These are phyloP conservation scores for Lagria hirta DNA, from an alignment of 2,888 invertebrate species.

Conservation along the genomic window DNA sequence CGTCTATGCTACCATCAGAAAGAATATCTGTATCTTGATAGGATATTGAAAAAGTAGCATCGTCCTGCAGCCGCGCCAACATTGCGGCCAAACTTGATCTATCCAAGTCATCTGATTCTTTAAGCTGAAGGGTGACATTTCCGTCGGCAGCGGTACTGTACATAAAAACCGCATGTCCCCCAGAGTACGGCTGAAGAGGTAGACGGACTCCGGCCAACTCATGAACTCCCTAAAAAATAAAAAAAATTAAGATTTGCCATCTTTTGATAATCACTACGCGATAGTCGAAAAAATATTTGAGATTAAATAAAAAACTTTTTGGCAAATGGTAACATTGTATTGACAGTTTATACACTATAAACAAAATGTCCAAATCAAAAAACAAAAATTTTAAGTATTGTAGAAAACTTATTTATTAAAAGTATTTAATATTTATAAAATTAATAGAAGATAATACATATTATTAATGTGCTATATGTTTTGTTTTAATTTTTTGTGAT, in stretches of 20 bases:
- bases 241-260: slow-evolving; percentile 3
- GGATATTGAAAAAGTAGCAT: slow-evolving; percentile 69
- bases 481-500: too few species aligned
- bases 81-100: slow-evolving; percentile 54
- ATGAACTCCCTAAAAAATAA: slow-evolving; percentile 50
- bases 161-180: slow-evolving; percentile 67
- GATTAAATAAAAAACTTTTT: too few species aligned
- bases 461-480: too few species aligned
- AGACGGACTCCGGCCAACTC: slow-evolving; percentile 55
- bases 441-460: too few species aligned
- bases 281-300: background rate
- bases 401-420: too few species aligned
- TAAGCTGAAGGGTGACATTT: slow-evolving; percentile 64
- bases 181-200: slow-evolving; percentile 59
- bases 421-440: too few species aligned
- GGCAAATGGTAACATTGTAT: too few species aligned
- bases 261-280: too few species aligned
- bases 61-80: slow-evolving; percentile 59
- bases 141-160: slow-evolving; percentile 69
- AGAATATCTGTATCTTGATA: slow-evolving; percentile 76
- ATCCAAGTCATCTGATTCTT: slow-evolving; percentile 60
- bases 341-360: too few species aligned
- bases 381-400: too few species aligned
- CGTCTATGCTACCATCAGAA: slow-evolving; percentile 60
- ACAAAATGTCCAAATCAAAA: too few species aligned